phyloP scores from a whole-genome alignment of 2,113 vertebrate species.

The Piliocolobus tephrosceles region DNA sequence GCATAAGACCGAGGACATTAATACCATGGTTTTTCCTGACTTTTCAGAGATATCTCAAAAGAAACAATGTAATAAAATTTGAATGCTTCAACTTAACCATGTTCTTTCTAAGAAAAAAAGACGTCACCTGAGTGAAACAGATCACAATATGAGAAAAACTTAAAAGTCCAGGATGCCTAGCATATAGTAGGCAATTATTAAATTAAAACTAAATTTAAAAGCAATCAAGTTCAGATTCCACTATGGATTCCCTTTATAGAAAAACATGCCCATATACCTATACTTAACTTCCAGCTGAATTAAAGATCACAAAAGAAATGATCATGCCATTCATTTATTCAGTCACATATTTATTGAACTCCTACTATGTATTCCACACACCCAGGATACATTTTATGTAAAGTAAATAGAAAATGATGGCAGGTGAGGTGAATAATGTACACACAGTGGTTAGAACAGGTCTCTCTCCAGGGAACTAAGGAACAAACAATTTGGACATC shows the following conservation, averaged over 20 bases:
- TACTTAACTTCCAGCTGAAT: neutral
- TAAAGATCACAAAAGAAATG: neutral
- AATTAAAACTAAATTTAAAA: slow-evolving; percentile 15
- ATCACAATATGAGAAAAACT: neutral
- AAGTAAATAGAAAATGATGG: neutral
- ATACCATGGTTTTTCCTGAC: neutral
- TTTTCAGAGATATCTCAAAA: neutral
- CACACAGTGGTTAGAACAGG: neutral
- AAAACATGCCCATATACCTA: neutral
- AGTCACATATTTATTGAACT: neutral
- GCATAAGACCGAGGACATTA: neutral
- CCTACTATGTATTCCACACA: neutral
- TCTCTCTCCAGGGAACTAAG: neutral
- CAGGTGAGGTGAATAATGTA: neutral
- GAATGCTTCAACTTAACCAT: neutral
- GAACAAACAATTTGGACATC: neutral
- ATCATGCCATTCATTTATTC: neutral
- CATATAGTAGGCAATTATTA: neutral
- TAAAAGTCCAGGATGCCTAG: neutral
- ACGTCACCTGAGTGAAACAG: neutral
- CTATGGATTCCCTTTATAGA: neutral
- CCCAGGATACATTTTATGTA: neutral
- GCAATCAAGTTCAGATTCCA: neutral
- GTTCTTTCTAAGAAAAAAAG: slow-evolving; percentile 3
- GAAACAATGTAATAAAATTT: neutral